Percentiles rank a stretch among this genome's conserved stretches.
These are phyloP conservation scores for Kuschelorhynchus macadamiae DNA, from an alignment of 2,888 invertebrate species.

Conservation along the genomic window DNA sequence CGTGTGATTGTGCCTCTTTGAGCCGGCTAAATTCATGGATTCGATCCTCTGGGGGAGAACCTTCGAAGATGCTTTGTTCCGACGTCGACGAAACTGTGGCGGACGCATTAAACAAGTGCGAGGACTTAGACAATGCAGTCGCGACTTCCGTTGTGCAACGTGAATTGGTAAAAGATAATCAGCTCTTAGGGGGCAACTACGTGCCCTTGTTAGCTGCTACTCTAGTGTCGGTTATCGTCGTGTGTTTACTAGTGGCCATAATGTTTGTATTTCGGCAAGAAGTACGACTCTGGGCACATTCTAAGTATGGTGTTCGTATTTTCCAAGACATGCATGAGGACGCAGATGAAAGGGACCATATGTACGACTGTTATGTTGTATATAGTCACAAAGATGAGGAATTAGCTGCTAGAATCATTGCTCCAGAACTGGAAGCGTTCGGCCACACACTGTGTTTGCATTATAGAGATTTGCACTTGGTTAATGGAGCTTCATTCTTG, in stretches of 20 bases:
- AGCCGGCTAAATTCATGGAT: constrained; percentile 80
- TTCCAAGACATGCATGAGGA: constrained; percentile 71
- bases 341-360: constrained; percentile 69
- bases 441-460: constrained; percentile 79
- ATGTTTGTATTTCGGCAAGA: constrained; percentile 83
- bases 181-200: constrained; percentile 77
- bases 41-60: constrained; percentile 76
- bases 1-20: constrained; percentile 84
- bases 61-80: constrained; percentile 79
- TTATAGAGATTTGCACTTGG: constrained; percentile 75
- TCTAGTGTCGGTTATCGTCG: constrained; percentile 78
- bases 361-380: constrained; percentile 88
- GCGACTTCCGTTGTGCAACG: constrained; percentile 72
- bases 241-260: constrained; percentile 78
- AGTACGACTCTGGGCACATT: constrained; percentile 84
- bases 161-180: constrained; percentile 74
- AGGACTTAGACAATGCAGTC: constrained; percentile 78
- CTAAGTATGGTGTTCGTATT: constrained; percentile 82
- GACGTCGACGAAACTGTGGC: constrained; percentile 68
- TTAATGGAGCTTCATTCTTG: constrained; percentile 74
- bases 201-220: constrained; percentile 82
- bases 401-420: constrained; percentile 79
- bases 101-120: constrained; percentile 73
- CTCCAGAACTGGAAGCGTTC: constrained; percentile 81
- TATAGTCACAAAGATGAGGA: constrained; percentile 87